A percentile compares a stretch with the other conserved stretches of the same genome.
Conservation (phyloP, 2,888 invertebrate species). For the Encarsia formosa region DNA sequence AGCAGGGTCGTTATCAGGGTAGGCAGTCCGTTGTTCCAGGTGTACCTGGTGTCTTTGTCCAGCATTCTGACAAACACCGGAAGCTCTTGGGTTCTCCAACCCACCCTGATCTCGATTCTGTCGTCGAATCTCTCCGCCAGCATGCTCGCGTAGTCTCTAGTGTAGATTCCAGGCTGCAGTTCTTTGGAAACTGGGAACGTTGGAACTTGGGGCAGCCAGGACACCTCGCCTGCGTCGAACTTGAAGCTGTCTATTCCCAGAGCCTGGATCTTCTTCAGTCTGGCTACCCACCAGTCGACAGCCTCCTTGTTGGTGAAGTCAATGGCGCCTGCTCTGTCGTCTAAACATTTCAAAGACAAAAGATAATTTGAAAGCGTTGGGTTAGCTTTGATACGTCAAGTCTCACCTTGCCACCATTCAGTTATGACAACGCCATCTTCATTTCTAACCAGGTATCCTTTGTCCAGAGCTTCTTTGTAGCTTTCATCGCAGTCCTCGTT, state of each 20-base stretch:
- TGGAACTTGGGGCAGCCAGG: constrained; percentile 64
- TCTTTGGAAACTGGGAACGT: constrained; percentile 57
- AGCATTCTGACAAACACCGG: constrained; percentile 73
- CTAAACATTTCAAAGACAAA: no score
- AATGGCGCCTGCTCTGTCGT: constrained; percentile 56
- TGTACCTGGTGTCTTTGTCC: constrained; percentile 72
- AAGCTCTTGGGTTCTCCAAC: constrained; percentile 63
- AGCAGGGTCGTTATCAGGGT: constrained; percentile 70
- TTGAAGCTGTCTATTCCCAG: constrained; percentile 72
- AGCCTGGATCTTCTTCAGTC: constrained; percentile 56
- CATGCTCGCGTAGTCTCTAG: constrained; percentile 56
- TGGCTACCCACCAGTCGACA: constrained; percentile 56
- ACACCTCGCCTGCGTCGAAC: constrained; percentile 77
- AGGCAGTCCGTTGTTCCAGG: constrained; percentile 65
- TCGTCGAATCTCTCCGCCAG: constrained; percentile 59
- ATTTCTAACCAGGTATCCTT: constrained; percentile 57
- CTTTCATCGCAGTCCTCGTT: constrained; percentile 62
- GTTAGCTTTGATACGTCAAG: no score
- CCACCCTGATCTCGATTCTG: constrained; percentile 68
- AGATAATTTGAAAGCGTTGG: no score
- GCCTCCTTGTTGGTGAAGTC: constrained; percentile 73
- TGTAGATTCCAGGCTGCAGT: constrained; percentile 58
- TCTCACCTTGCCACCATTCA: constrained; percentile 55
- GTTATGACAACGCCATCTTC: constrained; percentile 39
- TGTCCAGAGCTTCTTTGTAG: constrained; percentile 57